Evolutionary conservation across 2,888 invertebrate genomes (phyloP), one percentile per base, ranked within the genome.

Genomic region (Bombylius discolor): DNA sequence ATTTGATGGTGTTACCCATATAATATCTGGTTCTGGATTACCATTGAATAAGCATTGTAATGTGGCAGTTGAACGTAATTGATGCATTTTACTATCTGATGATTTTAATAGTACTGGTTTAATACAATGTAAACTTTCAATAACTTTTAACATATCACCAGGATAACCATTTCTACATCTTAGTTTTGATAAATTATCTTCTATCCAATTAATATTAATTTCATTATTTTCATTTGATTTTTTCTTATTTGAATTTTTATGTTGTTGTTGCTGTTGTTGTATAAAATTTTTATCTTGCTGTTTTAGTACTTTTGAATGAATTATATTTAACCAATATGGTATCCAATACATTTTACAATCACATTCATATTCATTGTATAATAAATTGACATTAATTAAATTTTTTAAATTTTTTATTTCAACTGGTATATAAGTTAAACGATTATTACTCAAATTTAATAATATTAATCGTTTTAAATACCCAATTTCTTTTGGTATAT

Each of bases 281-380:
- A 23, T 23, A 23, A 23, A 23, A 2, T 23, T 33, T 9, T n/a
- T 42, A 9, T 51, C 12, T 23, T 23, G 23, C 3, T 23, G 23
- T 23, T 23, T 1, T 23, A 23, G 23, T 23, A 23, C 23, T 23
- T 23, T 23, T 23, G 23, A 23, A 23, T 23, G 23, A 23, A 23
- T 23, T 23, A 23, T 23, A 23, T 13, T 80, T 11, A 81, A 78
- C 84, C 83, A 85, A 13, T 77, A 68, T 2, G 77, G 71, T 62
- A 89, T 82, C 90, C 90, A 90, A 61, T 81, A 81, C 81, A 89
- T 86, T 51, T 87, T 81, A 67, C 93, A 93, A 71, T 91, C 89
- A 75, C 93, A 93, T 23, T 83, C 82, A 85, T 89, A 90, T 36
- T 84, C 84, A 70, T 93, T 93, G 56, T 81, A 81, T 44, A 80